phyloP scores from a whole-genome alignment of 2,888 invertebrate species.

The Dynastes grantii region DNA sequence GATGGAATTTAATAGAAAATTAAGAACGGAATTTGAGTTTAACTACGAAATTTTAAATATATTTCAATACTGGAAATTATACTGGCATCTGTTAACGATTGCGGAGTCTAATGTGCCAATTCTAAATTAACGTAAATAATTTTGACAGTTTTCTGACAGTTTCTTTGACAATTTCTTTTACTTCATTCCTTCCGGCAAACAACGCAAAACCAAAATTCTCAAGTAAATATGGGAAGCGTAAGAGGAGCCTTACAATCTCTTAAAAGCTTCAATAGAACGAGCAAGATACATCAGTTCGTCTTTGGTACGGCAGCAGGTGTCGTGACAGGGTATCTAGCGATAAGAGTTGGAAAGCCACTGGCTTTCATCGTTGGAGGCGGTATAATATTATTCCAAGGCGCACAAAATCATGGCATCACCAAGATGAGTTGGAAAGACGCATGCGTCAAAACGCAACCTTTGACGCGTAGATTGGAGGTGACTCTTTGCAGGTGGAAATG shows the following conservation, averaged over 20 bases:
- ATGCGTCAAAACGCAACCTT: slow-evolving; percentile 82
- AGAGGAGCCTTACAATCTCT: slow-evolving; percentile 26
- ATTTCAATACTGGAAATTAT: too few species aligned
- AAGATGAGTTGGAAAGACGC: slow-evolving; percentile 90
- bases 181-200: too few species aligned
- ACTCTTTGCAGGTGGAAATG: slow-evolving; percentile 76
- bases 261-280: slow-evolving; percentile 25
- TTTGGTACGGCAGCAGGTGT: slow-evolving; percentile 59
- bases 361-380: slow-evolving; percentile 89
- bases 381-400: slow-evolving; percentile 86
- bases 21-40: too few species aligned
- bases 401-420: slow-evolving; percentile 89
- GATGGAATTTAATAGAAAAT: too few species aligned
- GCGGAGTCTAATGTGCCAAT: too few species aligned
- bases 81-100: too few species aligned
- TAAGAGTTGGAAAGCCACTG: slow-evolving; percentile 90
- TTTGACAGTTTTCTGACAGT: too few species aligned
- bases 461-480: slow-evolving; percentile 83
- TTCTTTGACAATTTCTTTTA: too few species aligned
- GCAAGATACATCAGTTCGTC: slow-evolving; percentile 31
- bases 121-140: too few species aligned
- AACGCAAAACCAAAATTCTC: background rate
- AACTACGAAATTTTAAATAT: too few species aligned
- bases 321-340: slow-evolving; percentile 80
- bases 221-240: slow-evolving; percentile 44